A percentile compares a stretch with the other conserved stretches of the same genome.
phyloP scores from a whole-genome alignment of 35 echinoderm and acorn worm species.

The Diadema setosum region DNA sequence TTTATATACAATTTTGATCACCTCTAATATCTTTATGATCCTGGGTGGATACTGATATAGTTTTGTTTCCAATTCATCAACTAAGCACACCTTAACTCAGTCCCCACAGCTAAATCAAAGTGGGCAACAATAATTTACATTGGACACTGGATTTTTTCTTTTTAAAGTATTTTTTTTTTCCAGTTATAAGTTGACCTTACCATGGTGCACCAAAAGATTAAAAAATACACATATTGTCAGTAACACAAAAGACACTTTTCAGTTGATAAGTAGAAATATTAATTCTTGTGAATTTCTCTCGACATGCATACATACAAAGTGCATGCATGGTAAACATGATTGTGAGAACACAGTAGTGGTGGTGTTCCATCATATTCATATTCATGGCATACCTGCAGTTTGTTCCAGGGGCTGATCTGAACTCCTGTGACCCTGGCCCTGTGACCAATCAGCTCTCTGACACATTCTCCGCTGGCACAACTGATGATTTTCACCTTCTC shows the following conservation, averaged over 20 bases:
- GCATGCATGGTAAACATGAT: background rate
- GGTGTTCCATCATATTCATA: background rate
- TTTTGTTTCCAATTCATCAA: too few species aligned
- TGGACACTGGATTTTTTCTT: too few species aligned
- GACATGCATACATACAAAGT: background rate
- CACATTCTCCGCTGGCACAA: conserved; percentile 77
- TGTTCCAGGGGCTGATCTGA: conserved; percentile 49
- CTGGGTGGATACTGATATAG: too few species aligned
- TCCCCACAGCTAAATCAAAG: too few species aligned
- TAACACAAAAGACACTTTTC: background rate
- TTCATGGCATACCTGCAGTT: conserved; percentile 68
- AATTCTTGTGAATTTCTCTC: background rate
- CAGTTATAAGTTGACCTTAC: background rate
- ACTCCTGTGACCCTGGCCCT: conserved; percentile 52
- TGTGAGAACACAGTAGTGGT: background rate
- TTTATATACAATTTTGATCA: too few species aligned
- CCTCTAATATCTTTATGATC: too few species aligned
- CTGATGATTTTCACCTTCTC: conserved; percentile 71
- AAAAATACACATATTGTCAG: background rate
- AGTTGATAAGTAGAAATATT: background rate
- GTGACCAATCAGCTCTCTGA: conserved; percentile 72
- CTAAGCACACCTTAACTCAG: too few species aligned
- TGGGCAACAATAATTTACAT: too few species aligned
- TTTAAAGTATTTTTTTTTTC: background rate
- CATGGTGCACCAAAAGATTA: background rate